Evolutionary conservation across 2,888 invertebrate species (phyloP).

Genomic region (Drosophila antonietae): DNA sequence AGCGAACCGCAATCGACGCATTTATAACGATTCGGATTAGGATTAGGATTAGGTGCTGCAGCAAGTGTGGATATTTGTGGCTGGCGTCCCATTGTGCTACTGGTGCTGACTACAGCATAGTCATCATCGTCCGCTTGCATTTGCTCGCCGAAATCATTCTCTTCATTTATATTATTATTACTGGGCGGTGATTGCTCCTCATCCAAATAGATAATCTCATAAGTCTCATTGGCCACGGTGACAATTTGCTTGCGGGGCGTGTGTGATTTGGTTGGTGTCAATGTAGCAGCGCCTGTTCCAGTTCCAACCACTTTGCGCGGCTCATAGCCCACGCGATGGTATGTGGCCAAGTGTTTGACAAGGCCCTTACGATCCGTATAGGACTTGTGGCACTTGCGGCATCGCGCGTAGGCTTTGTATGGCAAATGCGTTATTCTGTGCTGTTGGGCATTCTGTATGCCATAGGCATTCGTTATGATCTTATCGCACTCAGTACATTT

Average conservation of each 20-base stretch:
- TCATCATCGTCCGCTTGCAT: conserved; percentile 73
- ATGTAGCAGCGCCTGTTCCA: neutral
- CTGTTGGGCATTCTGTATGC: conserved; percentile 82
- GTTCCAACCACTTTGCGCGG: conserved; percentile 27
- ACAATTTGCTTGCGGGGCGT: conserved; percentile 78
- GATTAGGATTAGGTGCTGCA: neutral
- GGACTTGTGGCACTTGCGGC: conserved; percentile 78
- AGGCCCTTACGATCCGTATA: conserved; percentile 82
- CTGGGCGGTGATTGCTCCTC: conserved; percentile 50
- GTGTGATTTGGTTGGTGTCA: conserved; percentile 11
- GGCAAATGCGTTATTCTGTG: conserved; percentile 81
- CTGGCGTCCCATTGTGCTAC: conserved; percentile 6
- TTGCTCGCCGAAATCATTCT: conserved; percentile 71
- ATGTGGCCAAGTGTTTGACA: conserved; percentile 77
- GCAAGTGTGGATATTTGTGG: neutral
- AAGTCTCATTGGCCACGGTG: conserved; percentile 74
- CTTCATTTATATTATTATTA: conserved; percentile 56
- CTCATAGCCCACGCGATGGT: conserved; percentile 69
- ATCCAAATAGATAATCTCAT: conserved; percentile 80
- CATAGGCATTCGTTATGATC: conserved; percentile 81
- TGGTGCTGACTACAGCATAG: conserved; percentile 14
- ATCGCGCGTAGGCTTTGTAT: conserved; percentile 78
- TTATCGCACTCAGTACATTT: conserved; percentile 80
- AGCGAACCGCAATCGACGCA: conserved; percentile 76
- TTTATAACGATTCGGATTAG: conserved; percentile 56